Evolutionary conservation across 2,888 invertebrate species (phyloP), one percentile per base, ranked within the genome.

Genomic region (Dynastes hyllus): DNA sequence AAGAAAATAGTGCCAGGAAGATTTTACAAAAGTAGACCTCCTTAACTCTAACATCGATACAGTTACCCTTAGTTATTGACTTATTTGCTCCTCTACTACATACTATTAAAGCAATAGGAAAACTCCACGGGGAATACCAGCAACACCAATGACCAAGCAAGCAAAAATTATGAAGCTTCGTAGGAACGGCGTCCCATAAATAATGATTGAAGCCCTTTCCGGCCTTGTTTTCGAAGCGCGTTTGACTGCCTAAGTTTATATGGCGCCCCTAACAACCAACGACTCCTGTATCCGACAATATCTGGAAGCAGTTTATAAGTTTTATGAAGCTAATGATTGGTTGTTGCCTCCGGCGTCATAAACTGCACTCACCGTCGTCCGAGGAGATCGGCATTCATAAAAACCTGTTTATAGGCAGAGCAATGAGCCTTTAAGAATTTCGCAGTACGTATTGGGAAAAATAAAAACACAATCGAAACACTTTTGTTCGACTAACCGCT

Each of bases 321-420:
- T 81, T 80, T 81, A 81, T 81, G 77, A 81, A 81, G 80, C 79
- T 81, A 81, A 81, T 81, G 80, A 81, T 81, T 81, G 80, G 81
- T 80, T 81, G 76, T 81, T 81, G 79, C 81, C 70, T 75, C 63
- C 71, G 61, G 70, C 76, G 71, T 71, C 79, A 63, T 76, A 78
- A 67, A 79, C 58, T 58, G 66, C 73, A 73, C 73, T 32, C 58
- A 40, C 55, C 37, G 69, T 11, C 50, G 58, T 55, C 55, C 58
- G 58, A 73, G 73, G 58, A 55, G 73, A 73, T 73, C 73, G 73
- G 58, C 73, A 73, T 73, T 73, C 73, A 58, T 73, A 73, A 73
- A 73, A 73, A 73, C 73, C 73, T 73, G 73, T 73, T 61, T 73
- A 58, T 73, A 22, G 22, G 22, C 9, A 37, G 37, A 73, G 45